phyloP scores from a whole-genome alignment of 2,797 vertebrate genomes.

The Sebastiscus tertius region DNA sequence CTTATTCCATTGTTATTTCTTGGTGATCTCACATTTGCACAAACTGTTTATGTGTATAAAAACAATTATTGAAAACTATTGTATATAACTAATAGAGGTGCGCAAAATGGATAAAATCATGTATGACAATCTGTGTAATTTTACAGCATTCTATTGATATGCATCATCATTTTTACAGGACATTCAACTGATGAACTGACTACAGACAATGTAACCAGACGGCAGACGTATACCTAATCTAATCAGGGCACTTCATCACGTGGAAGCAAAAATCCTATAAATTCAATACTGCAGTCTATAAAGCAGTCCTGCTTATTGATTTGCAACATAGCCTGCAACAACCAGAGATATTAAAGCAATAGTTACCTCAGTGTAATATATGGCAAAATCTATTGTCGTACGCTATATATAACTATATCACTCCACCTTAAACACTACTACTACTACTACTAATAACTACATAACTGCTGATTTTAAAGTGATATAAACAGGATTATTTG shows the following conservation, averaged over 20 bases:
- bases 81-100: constrained; percentile 1
- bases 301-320: constrained; percentile 53
- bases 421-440: background rate
- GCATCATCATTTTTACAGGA: background rate
- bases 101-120: background rate
- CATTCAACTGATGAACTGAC: background rate
- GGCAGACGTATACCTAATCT: constrained; percentile 20
- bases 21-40: constrained; percentile 32
- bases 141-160: background rate
- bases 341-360: constrained; percentile 19
- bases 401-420: background rate
- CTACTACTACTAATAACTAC: background rate
- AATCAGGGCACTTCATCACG: constrained; percentile 48
- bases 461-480: background rate
- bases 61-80: constrained; percentile 39
- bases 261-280: constrained; percentile 42
- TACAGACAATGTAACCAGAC: constrained; percentile 11
- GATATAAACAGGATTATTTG: background rate
- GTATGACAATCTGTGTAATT: background rate
- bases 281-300: constrained; percentile 51
- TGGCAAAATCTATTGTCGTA: background rate
- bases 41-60: constrained; percentile 34
- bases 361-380: background rate
- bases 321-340: constrained; percentile 13
- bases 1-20: constrained; percentile 40